Percentiles rank a stretch among this genome's conserved stretches.
These are phyloP conservation scores for Crypturellus tataupa DNA, from an alignment of 2,797 vertebrate genomes.

Conservation along the genomic window DNA sequence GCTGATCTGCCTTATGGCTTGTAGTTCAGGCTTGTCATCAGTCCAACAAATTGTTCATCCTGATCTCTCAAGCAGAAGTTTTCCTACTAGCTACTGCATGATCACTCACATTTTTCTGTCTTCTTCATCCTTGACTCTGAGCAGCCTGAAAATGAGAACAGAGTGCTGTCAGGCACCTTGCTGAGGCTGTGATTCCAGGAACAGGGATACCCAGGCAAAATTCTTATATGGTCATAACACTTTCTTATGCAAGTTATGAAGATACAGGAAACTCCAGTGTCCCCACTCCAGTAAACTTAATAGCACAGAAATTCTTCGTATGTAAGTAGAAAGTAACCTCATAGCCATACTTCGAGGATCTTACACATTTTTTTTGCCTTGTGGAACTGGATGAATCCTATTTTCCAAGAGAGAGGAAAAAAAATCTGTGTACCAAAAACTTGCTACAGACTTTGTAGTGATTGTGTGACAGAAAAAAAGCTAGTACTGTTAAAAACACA, in stretches of 20 bases:
- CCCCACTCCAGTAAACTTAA: background rate
- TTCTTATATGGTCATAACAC: background rate
- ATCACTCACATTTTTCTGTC: too few relatives aligned
- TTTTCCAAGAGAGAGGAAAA: background rate
- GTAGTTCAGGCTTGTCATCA: too few relatives aligned
- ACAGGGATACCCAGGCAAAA: background rate
- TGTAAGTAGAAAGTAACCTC: background rate
- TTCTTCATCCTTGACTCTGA: too few relatives aligned
- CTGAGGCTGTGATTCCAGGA: background rate
- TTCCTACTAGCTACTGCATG: too few relatives aligned
- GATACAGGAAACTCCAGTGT: background rate
- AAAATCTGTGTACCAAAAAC: background rate
- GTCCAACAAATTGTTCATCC: too few relatives aligned
- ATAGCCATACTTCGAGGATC: background rate
- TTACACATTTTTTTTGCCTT: background rate
- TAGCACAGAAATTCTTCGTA: background rate
- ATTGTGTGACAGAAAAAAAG: background rate
- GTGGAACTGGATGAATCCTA: background rate
- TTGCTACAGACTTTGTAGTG: background rate
- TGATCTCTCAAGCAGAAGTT: too few relatives aligned
- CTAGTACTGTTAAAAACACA: background rate
- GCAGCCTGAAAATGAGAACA: too few relatives aligned
- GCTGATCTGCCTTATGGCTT: background rate
- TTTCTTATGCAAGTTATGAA: background rate
- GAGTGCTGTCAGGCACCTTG: too few relatives aligned